These are phyloP conservation scores for Ostrea denselamellosa DNA, from an alignment of 1,140 invertebrate species.

Conservation along the genomic window DNA sequence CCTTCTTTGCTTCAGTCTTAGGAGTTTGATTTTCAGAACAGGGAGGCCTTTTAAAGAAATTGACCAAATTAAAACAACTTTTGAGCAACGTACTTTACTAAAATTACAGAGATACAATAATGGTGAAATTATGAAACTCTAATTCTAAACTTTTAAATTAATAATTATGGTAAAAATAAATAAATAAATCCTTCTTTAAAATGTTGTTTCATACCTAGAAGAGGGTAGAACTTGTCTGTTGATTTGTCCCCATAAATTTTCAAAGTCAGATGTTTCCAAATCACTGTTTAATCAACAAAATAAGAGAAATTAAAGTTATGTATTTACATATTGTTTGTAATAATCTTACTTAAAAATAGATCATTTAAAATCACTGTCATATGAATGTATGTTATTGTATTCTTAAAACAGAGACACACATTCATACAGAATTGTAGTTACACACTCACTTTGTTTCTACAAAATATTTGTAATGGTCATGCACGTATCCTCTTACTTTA, in stretches of 20 bases:
- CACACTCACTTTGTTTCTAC: too few relatives aligned
- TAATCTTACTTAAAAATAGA: too few relatives aligned
- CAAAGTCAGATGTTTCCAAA: conserved; percentile 24
- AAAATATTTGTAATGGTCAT: too few relatives aligned
- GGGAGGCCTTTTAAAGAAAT: conserved; percentile 4
- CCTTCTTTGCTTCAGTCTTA: not conserved
- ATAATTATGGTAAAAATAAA: conserved; percentile 13
- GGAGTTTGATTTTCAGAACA: not conserved
- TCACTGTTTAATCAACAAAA: conserved; percentile 18
- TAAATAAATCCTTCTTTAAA: not conserved
- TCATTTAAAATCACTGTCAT: too few relatives aligned
- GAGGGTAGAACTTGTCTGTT: not conserved
- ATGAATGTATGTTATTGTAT: too few relatives aligned
- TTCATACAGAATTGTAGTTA: too few relatives aligned
- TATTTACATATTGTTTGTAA: too few relatives aligned
- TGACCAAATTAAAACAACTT: conserved; percentile 10
- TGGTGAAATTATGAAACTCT: not conserved
- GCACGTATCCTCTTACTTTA: not conserved
- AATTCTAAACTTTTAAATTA: not conserved
- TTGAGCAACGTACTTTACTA: not conserved
- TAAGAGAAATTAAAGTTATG: conserved; percentile 24
- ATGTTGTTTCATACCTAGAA: not conserved
- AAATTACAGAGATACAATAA: conserved; percentile 11
- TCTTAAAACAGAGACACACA: too few relatives aligned
- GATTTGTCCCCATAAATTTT: not conserved